Evolutionary conservation across 2,888 invertebrate species (phyloP).

Genomic region (Drosophila paranaensis): DNA sequence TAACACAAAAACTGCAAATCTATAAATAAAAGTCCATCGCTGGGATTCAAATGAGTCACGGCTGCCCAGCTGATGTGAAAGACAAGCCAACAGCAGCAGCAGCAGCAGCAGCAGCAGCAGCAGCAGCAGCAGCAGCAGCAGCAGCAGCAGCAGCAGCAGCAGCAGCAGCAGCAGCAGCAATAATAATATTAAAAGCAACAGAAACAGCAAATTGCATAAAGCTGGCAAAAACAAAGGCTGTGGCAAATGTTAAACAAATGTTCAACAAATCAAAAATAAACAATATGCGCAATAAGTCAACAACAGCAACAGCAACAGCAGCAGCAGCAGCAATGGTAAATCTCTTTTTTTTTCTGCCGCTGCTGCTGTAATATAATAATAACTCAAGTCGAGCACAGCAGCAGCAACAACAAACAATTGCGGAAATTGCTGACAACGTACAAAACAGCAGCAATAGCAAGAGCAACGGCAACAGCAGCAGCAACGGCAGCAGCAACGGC

Average conservation of each 20-base stretch:
- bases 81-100: conserved; percentile 14
- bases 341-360: conserved; percentile 10
- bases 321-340: conserved; percentile 15
- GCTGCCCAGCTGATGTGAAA: conserved; percentile 33
- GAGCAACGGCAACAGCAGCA: conserved; percentile 30
- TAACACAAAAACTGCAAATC: conserved; percentile 53
- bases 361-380: conserved; percentile 40
- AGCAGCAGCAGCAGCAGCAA: background rate
- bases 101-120: background rate
- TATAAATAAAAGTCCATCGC: conserved; percentile 59
- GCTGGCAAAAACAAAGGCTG: conserved; percentile 10
- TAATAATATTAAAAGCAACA: conserved; percentile 22
- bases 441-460: conserved; percentile 23
- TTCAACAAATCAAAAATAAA: conserved; percentile 67
- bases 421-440: conserved; percentile 66
- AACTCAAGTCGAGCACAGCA: conserved; percentile 37
- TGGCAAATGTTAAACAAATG: conserved; percentile 68
- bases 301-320: conserved; percentile 24
- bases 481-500: conserved; percentile 29
- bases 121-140: background rate
- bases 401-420: conserved; percentile 40
- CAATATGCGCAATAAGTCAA: conserved; percentile 45
- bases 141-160: background rate
- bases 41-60: conserved; percentile 41
- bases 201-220: conserved; percentile 14